Evolutionary conservation across 2,797 vertebrate genomes (phyloP).

Genomic region (Urosaurus nigricauda): DNA sequence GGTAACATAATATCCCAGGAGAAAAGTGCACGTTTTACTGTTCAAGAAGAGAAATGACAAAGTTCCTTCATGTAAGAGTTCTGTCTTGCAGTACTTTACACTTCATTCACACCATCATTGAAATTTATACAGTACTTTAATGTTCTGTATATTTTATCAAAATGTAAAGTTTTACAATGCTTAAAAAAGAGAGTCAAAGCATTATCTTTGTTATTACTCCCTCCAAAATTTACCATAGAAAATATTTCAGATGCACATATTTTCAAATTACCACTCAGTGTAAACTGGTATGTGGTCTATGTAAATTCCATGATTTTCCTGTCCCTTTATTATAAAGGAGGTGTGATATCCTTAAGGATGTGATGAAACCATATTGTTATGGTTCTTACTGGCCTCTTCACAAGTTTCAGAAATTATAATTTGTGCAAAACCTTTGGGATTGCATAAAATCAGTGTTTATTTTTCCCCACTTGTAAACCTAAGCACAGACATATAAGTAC

Average conservation of each 20-base stretch:
- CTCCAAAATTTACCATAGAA: neutral
- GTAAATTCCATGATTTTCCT: neutral
- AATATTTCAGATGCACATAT: neutral
- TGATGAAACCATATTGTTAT: too few relatives aligned
- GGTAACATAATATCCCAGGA: constrained; percentile 59
- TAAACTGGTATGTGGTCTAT: neutral
- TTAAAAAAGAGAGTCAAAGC: neutral
- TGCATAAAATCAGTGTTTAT: too few relatives aligned
- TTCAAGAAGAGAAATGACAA: neutral
- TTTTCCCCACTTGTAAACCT: too few relatives aligned
- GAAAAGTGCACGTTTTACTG: constrained; percentile 24
- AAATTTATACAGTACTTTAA: constrained; percentile 31
- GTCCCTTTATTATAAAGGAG: neutral
- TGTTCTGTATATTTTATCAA: constrained; percentile 20
- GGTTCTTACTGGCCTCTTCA: too few relatives aligned
- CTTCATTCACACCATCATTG: constrained; percentile 10
- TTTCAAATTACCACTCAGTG: neutral
- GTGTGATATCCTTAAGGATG: neutral
- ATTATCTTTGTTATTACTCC: constrained; percentile 1
- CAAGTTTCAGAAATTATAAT: too few relatives aligned
- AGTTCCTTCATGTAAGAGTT: neutral
- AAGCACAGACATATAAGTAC: too few relatives aligned
- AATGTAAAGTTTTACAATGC: neutral
- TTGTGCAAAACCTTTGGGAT: too few relatives aligned
- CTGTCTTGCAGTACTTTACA: neutral